Evolutionary conservation across 2,888 invertebrate species (phyloP).

Genomic region (Mesorhabditis sp.): DNA sequence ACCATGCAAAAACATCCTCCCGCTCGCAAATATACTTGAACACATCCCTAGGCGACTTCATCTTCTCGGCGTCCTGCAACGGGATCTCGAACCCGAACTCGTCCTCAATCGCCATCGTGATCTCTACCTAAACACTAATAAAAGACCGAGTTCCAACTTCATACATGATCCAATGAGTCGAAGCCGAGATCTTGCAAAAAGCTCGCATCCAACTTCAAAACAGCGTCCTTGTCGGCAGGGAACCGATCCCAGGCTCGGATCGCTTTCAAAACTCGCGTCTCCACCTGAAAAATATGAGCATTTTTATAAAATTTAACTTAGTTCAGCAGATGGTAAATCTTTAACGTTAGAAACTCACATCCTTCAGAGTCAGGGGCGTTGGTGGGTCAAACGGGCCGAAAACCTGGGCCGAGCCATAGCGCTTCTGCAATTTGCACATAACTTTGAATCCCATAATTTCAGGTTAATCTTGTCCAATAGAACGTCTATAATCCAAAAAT

Average conservation of each 20-base stretch:
- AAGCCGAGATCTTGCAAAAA: constrained; percentile 40
- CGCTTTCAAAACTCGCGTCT: constrained; percentile 53
- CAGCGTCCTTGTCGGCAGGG: constrained; percentile 45
- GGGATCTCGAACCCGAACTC: constrained; percentile 73
- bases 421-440: neutral
- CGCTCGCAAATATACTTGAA: constrained; percentile 40
- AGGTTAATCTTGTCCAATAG: neutral
- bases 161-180: constrained; percentile 43
- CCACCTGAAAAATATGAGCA: constrained; percentile 42
- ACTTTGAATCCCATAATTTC: constrained; percentile 2
- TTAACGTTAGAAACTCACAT: constrained; percentile 24
- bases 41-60: constrained; percentile 30
- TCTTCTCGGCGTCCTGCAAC: constrained; percentile 35
- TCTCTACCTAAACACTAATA: constrained; percentile 71
- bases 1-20: constrained; percentile 40
- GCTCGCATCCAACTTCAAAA: constrained; percentile 31
- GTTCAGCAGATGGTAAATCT: neutral
- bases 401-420: constrained; percentile 31
- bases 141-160: neutral
- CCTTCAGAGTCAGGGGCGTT: constrained; percentile 49
- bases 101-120: constrained; percentile 98
- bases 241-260: constrained; percentile 56
- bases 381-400: constrained; percentile 51
- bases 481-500: neutral
- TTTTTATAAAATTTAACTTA: neutral